These are phyloP conservation scores for Calameuta idolon DNA, from an alignment of 2,888 invertebrate species.

Conservation along the genomic window DNA sequence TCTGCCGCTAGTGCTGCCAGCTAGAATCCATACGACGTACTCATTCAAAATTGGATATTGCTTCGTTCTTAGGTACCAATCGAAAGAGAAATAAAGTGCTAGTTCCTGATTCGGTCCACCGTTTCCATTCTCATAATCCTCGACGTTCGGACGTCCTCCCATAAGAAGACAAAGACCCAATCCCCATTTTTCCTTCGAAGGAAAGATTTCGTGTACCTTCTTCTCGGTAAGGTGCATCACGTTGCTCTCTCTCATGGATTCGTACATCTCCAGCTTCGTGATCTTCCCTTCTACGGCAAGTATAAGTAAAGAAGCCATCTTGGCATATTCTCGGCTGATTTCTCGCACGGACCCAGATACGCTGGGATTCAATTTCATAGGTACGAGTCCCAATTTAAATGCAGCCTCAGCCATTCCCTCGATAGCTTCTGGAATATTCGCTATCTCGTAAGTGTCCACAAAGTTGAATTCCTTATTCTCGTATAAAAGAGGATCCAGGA, in stretches of 20 bases:
- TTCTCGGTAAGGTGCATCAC: constrained; percentile 44
- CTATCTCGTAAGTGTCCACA: constrained; percentile 44
- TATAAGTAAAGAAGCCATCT: constrained; percentile 47
- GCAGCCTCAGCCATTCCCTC: constrained; percentile 43
- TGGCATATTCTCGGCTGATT: constrained; percentile 44
- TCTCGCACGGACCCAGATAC: constrained; percentile 25
- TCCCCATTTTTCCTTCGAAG: constrained; percentile 49
- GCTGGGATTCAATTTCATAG: constrained; percentile 41
- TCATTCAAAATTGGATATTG: constrained; percentile 48
- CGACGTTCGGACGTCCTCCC: constrained; percentile 76
- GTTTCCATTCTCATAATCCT: constrained; percentile 67
- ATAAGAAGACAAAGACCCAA: constrained; percentile 69
- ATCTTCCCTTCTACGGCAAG: constrained; percentile 49
- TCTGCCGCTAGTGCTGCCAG: constrained; percentile 43
- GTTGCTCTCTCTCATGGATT: constrained; percentile 41
- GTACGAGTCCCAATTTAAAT: constrained; percentile 42
- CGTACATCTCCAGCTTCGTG: constrained; percentile 44
- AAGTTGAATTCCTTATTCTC: constrained; percentile 41
- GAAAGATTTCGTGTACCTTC: constrained; percentile 47
- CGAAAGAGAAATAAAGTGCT: constrained; percentile 65
- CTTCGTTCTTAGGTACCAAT: constrained; percentile 56
- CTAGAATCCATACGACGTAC: constrained; percentile 55
- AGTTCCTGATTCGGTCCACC: constrained; percentile 79
- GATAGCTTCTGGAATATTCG: constrained; percentile 45
- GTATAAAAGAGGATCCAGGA: constrained; percentile 24